phyloP scores from a whole-genome alignment of 1,140 invertebrate genomes.

The Kradibia gibbosae region DNA sequence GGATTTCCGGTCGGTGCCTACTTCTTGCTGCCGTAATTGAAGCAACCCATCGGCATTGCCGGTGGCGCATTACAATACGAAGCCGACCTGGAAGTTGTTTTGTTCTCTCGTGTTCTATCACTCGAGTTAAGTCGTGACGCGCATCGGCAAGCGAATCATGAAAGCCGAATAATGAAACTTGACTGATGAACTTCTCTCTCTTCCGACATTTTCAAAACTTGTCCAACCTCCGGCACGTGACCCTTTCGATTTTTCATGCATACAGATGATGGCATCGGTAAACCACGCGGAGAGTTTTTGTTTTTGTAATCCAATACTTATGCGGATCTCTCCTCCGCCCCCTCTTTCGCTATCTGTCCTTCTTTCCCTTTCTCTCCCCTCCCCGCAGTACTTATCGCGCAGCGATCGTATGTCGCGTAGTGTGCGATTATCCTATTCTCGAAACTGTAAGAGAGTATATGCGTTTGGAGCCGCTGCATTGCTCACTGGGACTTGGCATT shows the following conservation, averaged over 20 bases:
- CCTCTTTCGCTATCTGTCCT: not conserved
- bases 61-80: constrained; percentile 23
- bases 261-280: not conserved
- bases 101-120: not conserved
- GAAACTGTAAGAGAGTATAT: not conserved
- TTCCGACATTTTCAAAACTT: not conserved
- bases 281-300: not conserved
- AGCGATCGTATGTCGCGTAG: too few species aligned
- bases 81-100: not conserved
- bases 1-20: not conserved
- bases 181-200: constrained; percentile 7
- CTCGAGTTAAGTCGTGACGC: not conserved
- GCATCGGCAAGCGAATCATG: not conserved
- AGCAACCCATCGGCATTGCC: not conserved
- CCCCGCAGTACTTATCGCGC: too few species aligned
- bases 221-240: too few species aligned
- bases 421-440: not conserved
- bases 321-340: not conserved
- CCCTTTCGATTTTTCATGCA: not conserved
- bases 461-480: not conserved
- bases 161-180: not conserved
- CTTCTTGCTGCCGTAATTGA: constrained; percentile 1
- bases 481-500: not conserved
- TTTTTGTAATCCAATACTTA: constrained; percentile 39
- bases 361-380: too few species aligned